Percentiles rank a stretch among this genome's conserved stretches.
phyloP scores from a whole-genome alignment of 2,888 invertebrate species.

The Erynnis tages region DNA sequence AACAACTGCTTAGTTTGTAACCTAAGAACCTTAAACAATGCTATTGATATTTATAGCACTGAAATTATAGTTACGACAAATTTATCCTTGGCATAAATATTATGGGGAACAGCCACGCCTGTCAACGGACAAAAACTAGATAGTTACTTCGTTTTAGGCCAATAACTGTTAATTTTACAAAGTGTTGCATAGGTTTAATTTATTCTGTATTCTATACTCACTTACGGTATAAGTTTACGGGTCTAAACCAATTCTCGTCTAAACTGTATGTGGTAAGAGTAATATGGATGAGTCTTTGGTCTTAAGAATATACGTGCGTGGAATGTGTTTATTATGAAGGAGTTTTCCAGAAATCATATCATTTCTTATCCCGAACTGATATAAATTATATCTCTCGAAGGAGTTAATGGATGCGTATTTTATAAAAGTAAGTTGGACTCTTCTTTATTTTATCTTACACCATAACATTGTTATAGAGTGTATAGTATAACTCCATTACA shows the following conservation, averaged over 20 bases:
- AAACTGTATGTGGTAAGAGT: slow-evolving; percentile 39
- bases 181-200: slow-evolving; percentile 43
- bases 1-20: not conserved
- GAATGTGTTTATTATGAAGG: too few relatives aligned
- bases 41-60: slow-evolving; percentile 1
- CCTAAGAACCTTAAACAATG: slow-evolving; percentile 4
- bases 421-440: too few relatives aligned
- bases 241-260: slow-evolving; percentile 51
- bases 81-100: slow-evolving; percentile 18
- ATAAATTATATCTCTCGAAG: too few relatives aligned
- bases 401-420: too few relatives aligned
- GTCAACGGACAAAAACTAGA: slow-evolving; percentile 6
- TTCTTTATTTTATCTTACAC: too few relatives aligned
- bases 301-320: too few relatives aligned
- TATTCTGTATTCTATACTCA: slow-evolving; percentile 45
- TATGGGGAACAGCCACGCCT: slow-evolving; percentile 3
- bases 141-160: slow-evolving; percentile 9
- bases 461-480: too few relatives aligned
- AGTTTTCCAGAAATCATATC: too few relatives aligned
- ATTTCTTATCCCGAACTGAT: too few relatives aligned
- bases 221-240: slow-evolving; percentile 50
- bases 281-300: slow-evolving; percentile 40
- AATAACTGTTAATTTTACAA: slow-evolving; percentile 34
- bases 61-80: not conserved
- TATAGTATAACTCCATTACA: too few relatives aligned